These are phyloP conservation scores for Dromius quadrimaculatus DNA, from an alignment of 2,888 invertebrate genomes.

Conservation along the genomic window DNA sequence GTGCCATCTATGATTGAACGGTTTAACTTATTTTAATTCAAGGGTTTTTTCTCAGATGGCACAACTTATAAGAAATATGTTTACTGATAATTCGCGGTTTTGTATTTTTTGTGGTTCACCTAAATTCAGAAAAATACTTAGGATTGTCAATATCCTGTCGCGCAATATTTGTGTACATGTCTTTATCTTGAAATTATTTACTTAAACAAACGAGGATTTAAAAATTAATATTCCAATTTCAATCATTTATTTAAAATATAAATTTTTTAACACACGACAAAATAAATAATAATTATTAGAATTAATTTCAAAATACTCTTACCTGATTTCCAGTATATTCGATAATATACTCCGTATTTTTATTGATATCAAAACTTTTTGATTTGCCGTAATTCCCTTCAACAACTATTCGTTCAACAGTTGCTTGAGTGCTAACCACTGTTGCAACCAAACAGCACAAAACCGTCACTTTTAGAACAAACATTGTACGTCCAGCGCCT, in stretches of 20 bases:
- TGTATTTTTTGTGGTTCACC: no score
- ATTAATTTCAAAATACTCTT: conserved; percentile 1
- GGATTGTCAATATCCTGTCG: not conserved
- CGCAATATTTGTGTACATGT: not conserved
- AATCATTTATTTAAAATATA: not conserved
- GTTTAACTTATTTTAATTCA: no score
- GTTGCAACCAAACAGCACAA: not conserved
- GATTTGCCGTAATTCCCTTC: not conserved
- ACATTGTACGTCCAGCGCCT: not conserved
- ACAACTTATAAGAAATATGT: not conserved
- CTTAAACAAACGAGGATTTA: not conserved
- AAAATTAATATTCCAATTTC: not conserved
- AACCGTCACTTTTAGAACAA: not conserved
- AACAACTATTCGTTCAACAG: conserved; percentile 3
- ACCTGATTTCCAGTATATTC: conserved; percentile 28
- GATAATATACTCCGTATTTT: conserved; percentile 28
- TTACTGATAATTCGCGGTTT: not conserved
- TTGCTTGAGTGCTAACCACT: not conserved
- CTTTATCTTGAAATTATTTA: not conserved
- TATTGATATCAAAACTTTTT: not conserved
- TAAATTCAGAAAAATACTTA: not conserved
- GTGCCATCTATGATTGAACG: no score
- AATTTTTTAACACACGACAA: no score
- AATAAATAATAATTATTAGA: no score
- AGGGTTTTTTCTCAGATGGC: no score